A percentile compares a stretch with the other conserved stretches of the same genome.
Evolutionary conservation across 2,797 vertebrate genomes (phyloP).

Genomic region (Oreortyx pictus): DNA sequence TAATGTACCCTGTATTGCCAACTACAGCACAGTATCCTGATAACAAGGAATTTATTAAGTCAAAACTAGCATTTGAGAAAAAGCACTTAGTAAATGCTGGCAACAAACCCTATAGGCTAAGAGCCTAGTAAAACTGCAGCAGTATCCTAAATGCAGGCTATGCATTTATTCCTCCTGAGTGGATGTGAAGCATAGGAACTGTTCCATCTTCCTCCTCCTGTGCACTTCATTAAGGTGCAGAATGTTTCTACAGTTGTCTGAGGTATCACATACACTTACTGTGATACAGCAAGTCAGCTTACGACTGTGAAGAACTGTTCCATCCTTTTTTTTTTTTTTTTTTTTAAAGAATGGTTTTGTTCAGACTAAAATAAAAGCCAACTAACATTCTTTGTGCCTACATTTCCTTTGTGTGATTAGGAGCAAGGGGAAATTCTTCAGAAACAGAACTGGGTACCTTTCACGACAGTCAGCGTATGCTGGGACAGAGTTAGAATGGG

Average conservation of each 20-base stretch:
- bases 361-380: conserved; percentile 70
- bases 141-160: not conserved
- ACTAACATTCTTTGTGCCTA: not conserved
- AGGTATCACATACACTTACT: conserved; percentile 32
- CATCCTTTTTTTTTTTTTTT: conserved; percentile 26
- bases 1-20: not conserved
- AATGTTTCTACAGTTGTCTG: conserved; percentile 14
- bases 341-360: conserved; percentile 47
- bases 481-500: not conserved
- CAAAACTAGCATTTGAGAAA: conserved; percentile 1
- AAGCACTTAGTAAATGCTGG: conserved; percentile 56
- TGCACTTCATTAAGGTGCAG: conserved; percentile 47
- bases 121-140: conserved; percentile 26
- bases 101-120: conserved; percentile 15
- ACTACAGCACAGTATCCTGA: not conserved
- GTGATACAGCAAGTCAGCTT: conserved; percentile 41
- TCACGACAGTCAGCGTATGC: not conserved
- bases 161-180: conserved; percentile 18
- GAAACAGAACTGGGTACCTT: not conserved
- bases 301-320: conserved; percentile 67
- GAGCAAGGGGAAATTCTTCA: not conserved
- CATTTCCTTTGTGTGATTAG: not conserved
- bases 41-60: not conserved
- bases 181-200: conserved; percentile 22
- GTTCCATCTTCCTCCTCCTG: not conserved